Percentiles rank a stretch among this genome's conserved stretches.
Evolutionary conservation across 2,888 invertebrate genomes (phyloP).

Genomic region (Urechis unicinctus): DNA sequence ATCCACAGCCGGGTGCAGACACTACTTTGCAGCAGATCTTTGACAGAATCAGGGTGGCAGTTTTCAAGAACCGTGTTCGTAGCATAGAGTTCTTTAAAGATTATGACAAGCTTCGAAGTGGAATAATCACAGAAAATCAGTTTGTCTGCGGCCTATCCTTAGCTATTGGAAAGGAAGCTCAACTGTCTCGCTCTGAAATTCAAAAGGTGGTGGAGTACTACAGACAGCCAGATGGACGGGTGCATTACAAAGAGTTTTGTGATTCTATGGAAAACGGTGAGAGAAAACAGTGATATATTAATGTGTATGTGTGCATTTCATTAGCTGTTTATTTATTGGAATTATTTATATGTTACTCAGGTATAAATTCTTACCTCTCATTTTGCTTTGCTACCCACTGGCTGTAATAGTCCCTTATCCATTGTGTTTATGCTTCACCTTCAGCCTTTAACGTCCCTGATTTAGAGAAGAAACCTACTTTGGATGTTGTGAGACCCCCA

Average conservation of each 20-base stretch:
- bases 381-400: no score
- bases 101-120: conserved; percentile 14
- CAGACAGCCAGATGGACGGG: conserved; percentile 40
- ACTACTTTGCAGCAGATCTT: conserved; percentile 45
- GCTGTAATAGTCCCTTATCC: no score
- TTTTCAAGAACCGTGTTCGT: conserved; percentile 46
- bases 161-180: conserved; percentile 47
- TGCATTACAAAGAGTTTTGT: conserved; percentile 49
- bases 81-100: conserved; percentile 48
- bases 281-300: no score
- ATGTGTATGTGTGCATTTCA: neutral
- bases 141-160: conserved; percentile 47
- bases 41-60: conserved; percentile 44
- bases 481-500: conserved; percentile 36
- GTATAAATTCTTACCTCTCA: no score
- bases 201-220: conserved; percentile 47
- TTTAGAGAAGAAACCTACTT: conserved; percentile 48
- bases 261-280: conserved; percentile 49
- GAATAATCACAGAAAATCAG: conserved; percentile 48
- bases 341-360: neutral
- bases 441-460: conserved; percentile 48
- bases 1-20: conserved; percentile 34
- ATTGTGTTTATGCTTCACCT: no score
- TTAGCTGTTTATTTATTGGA: neutral
- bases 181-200: conserved; percentile 42